These are phyloP conservation scores for Helarctos malayanus DNA, from an alignment of 2,797 vertebrate species.

Conservation along the genomic window DNA sequence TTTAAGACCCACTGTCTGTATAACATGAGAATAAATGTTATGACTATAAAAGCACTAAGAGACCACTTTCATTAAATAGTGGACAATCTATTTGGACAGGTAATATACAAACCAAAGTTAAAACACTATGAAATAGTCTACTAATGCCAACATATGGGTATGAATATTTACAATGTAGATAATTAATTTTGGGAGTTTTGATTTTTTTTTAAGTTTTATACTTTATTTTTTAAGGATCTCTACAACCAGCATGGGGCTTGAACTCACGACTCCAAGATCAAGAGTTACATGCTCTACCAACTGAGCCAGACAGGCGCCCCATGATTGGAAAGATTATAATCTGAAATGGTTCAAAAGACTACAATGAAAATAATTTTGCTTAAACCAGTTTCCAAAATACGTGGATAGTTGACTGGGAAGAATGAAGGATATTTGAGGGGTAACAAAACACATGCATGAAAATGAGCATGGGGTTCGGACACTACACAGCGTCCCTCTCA, in stretches of 20 bases:
- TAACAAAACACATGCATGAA: neutral
- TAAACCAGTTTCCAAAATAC: neutral
- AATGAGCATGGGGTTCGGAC: neutral
- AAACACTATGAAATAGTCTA: neutral
- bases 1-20: neutral
- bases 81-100: neutral
- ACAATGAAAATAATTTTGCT: neutral
- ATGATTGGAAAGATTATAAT: neutral
- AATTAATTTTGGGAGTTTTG: neutral
- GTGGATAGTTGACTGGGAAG: neutral
- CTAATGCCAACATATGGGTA: neutral
- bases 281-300: neutral
- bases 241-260: neutral
- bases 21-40: neutral
- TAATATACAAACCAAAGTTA: neutral
- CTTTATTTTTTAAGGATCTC: neutral
- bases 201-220: neutral
- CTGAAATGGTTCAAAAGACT: neutral
- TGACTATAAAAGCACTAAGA: neutral
- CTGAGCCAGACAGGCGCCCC: neutral
- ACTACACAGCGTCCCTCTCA: fast-evolving
- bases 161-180: neutral
- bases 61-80: neutral
- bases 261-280: neutral
- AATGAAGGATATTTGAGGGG: neutral